Base-by-base conservation (phyloP, 2,797 vertebrate species). In the Rhincodon typus region DNA sequence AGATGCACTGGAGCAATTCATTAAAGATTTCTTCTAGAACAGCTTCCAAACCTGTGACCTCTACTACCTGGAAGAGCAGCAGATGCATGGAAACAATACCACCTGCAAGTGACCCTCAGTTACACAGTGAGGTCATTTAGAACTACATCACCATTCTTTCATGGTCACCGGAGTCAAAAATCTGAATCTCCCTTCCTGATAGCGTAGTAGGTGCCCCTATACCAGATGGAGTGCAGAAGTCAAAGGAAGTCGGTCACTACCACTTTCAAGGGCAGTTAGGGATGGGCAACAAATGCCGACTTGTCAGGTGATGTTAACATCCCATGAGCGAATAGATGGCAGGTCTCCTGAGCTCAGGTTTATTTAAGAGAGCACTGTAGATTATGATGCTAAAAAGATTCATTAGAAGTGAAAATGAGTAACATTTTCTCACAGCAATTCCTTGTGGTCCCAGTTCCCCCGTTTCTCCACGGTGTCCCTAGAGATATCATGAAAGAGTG, bases 381-480 rank as follows among this genome's bases (percentile, higher is more conserved):
- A 1, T 23, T 46, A 42, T 23, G 21, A 84, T 46, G 79, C 42
- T 84, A 25, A 42, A 84, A 6, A 84, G 38, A 84, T 10, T 62
- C 38, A 66, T 72, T 34, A 19, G 6, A 93, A 95, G 96, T 70
- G 13, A 95, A 19, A 79, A 95, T 87, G 96, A 50, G 62, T 66
- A 0, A 19, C 7, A 96, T 96, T 93, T 67, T 97, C 98, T 98
- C 96, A 98, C 98, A 42, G 96, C 97, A 69, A 97, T 96, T 96
- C 98, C 98, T 82, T 96, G 96, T 94, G 97, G 97, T 96, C 98
- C 98, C 0, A 77, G 87, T 5, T 96, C 96, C 95, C 98, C 98
- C 0, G 96, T 87, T 27, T 97, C 97, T 96, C 98, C 98, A 96
- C 42, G 97, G 0, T 97, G 97, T 84, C 98, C 98, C 98, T 98